Conservation (phyloP, 1,140 invertebrate genomes). For the Thaumatotibia leucotreta region DNA sequence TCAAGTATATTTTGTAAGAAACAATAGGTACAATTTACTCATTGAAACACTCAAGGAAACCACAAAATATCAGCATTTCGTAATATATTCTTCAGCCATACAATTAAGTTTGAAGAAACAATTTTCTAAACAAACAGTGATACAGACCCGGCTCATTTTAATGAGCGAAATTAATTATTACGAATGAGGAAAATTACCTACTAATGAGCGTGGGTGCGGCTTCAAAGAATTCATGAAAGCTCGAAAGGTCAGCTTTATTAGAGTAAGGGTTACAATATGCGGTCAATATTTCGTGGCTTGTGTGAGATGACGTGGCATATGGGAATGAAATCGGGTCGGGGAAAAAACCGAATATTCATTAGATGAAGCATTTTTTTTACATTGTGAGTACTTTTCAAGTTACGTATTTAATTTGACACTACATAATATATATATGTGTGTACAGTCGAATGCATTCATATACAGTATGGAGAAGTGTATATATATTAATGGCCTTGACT, state of each 20-base stretch:
- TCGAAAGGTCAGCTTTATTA: conserved; percentile 46
- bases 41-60: neutral
- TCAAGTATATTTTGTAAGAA: too few species aligned
- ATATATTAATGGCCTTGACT: too few species aligned
- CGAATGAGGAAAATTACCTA: conserved; percentile 28
- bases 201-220: conserved; percentile 38
- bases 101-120: conserved; percentile 17
- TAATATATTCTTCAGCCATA: neutral
- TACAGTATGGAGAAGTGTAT: too few species aligned
- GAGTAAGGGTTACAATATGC: conserved; percentile 36
- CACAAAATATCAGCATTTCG: neutral
- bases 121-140: conserved; percentile 20
- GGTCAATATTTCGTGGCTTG: conserved; percentile 43
- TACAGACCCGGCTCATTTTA: conserved; percentile 26
- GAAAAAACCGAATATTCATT: conserved; percentile 1
- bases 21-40: too few species aligned
- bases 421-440: too few species aligned
- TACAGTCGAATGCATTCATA: too few species aligned
- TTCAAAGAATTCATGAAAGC: conserved; percentile 50
- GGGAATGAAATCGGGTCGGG: conserved; percentile 32
- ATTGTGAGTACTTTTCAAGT: too few species aligned
- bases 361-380: too few species aligned
- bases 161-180: conserved; percentile 46
- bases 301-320: conserved; percentile 31
- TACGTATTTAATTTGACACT: too few species aligned